Base-by-base conservation (phyloP, 2,797 vertebrate species). In the Yasuhikotakia modesta region DNA sequence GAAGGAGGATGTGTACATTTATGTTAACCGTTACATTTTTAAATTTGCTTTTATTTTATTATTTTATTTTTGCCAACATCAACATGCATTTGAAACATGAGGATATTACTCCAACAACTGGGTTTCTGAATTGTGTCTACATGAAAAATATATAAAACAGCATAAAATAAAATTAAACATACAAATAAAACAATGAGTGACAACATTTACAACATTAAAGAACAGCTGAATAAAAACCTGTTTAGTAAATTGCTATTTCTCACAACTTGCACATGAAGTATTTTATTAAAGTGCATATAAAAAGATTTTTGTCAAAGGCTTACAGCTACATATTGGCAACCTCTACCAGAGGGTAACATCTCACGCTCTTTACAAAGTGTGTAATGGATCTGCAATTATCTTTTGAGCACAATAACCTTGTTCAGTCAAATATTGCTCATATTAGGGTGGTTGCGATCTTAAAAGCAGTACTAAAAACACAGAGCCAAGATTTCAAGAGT, bases 351-450 rank as follows among this genome's bases (percentile, higher is more conserved):
- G 35, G 35, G 35, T 39, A 10, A 39, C 6, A 8, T 39, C 10
- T 22, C 19, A 58, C 13, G 55, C 55, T 58, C 55, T 24, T 12
- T 11, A 14, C 13, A 27, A 24, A 27, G 55, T 24, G 21, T 58
- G 3, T 58, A 13, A 58, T 58, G 12, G 21, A 27, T 53, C 6
- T 21, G 8, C 52, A 5, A 53, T 19, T 21, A 27, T 58, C 55
- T 13, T 27, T 58, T 24, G 10, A 27, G 48, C 48, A 35, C 17
- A 35, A 53, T 10, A 65, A 65, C 27, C 7, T 21, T 67, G 27
- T 19, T 65, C 2, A 30, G 17, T 55, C 50, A 66, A 75, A 75
- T 75, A 55, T 43, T 53, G 48, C 30, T 65, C 1, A 27, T 14
- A 43, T 75, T 55, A 45, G 14, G 24, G 32, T 45, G 50, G 27